Percentiles rank a stretch among this genome's conserved stretches.
phyloP scores from a whole-genome alignment of 2,113 vertebrate species.

The Patagioenas fasciata region DNA sequence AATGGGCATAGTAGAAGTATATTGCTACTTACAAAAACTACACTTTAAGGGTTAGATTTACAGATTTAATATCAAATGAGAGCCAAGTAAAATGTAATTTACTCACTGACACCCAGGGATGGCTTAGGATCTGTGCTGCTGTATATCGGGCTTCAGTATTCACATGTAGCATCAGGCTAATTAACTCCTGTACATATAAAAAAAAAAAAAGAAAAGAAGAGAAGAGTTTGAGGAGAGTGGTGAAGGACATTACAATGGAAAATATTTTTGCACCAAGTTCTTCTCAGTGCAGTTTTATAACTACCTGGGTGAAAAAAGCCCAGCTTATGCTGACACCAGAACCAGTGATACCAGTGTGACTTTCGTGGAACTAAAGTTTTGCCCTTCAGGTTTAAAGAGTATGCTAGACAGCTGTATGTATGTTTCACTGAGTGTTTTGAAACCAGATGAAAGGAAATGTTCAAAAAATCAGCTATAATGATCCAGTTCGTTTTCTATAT shows the following conservation, averaged over 20 bases:
- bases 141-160: slow-evolving; percentile 89
- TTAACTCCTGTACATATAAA: slow-evolving; percentile 83
- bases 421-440: neutral
- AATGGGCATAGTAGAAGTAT: neutral
- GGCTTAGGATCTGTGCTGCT: slow-evolving; percentile 89
- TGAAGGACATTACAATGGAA: neutral
- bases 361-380: neutral
- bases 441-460: neutral
- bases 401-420: neutral
- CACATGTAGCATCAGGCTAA: slow-evolving; percentile 93
- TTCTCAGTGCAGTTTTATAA: neutral
- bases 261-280: neutral
- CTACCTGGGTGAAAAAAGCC: neutral
- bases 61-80: neutral
- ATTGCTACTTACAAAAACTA: neutral
- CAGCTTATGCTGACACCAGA: neutral
- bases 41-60: neutral
- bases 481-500: neutral
- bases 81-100: neutral
- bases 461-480: neutral
- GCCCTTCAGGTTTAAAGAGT: neutral
- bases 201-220: neutral
- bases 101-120: slow-evolving; percentile 96
- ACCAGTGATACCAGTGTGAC: neutral
- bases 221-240: neutral